Evolutionary conservation across 64 coral and sea anemone genomes (phyloP).

Genomic region (Stichodactyla mertensii): DNA sequence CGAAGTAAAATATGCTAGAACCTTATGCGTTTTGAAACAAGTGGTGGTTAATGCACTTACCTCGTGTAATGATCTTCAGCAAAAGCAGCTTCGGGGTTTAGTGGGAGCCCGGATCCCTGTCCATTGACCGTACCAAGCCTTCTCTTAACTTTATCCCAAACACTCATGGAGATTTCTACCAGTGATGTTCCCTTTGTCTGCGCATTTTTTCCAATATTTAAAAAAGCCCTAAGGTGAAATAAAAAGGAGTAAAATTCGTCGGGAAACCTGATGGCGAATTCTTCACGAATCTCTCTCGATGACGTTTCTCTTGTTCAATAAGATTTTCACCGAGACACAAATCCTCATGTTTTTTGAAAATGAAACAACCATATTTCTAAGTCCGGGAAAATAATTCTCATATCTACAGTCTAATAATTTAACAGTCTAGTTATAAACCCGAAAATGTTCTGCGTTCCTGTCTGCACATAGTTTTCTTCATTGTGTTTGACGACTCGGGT

Average conservation of each 20-base stretch:
- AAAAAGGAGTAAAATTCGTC: background rate
- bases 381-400: background rate
- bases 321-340: background rate
- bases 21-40: background rate
- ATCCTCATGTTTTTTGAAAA: background rate
- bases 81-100: constrained; percentile 18
- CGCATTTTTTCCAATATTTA: constrained; percentile 13
- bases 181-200: background rate
- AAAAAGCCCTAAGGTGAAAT: constrained; percentile 3
- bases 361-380: background rate
- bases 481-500: constrained; percentile 1
- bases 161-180: constrained; percentile 16
- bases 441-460: background rate
- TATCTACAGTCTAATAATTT: background rate
- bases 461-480: background rate
- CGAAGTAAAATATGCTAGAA: background rate
- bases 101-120: background rate
- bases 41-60: constrained; percentile 11
- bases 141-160: constrained; percentile 32
- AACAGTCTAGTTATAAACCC: background rate
- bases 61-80: constrained; percentile 32
- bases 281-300: background rate
- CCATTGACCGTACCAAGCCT: constrained; percentile 11
- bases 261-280: background rate
- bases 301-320: background rate